Conservation (phyloP, 1,140 invertebrate species). For the Saccostrea glomerata region DNA sequence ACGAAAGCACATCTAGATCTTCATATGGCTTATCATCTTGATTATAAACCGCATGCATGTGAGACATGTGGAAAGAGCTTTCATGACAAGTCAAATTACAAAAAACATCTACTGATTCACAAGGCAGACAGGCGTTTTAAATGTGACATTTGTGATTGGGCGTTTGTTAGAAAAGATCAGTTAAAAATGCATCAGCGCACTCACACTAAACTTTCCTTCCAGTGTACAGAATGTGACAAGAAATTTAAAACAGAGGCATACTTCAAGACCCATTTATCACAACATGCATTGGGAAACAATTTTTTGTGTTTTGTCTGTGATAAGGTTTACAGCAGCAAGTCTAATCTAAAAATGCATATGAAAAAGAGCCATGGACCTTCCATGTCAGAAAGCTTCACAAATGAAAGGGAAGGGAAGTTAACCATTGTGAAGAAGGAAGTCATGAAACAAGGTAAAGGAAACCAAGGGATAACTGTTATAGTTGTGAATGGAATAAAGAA, state of each 20-base stretch:
- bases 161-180: constrained; percentile 42
- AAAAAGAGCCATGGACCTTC: constrained; percentile 1
- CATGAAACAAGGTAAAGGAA: neutral
- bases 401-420: neutral
- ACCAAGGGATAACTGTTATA: neutral
- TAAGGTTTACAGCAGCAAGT: constrained; percentile 17
- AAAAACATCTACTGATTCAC: constrained; percentile 39
- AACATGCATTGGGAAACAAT: neutral
- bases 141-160: constrained; percentile 35
- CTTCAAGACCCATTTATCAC: constrained; percentile 12
- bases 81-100: constrained; percentile 30
- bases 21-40: neutral
- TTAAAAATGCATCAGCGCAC: constrained; percentile 32
- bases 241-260: constrained; percentile 17
- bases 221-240: neutral
- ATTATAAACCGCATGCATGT: constrained; percentile 27
- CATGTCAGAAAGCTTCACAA: neutral
- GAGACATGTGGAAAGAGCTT: constrained; percentile 38
- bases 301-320: neutral
- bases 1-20: neutral
- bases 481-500: neutral
- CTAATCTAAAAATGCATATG: constrained; percentile 31
- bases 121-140: constrained; percentile 37
- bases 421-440: neutral
- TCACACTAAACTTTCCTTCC: constrained; percentile 19